These are phyloP conservation scores for Ricordea florida DNA, from an alignment of 92 coral and sea anemone species.

Conservation along the genomic window DNA sequence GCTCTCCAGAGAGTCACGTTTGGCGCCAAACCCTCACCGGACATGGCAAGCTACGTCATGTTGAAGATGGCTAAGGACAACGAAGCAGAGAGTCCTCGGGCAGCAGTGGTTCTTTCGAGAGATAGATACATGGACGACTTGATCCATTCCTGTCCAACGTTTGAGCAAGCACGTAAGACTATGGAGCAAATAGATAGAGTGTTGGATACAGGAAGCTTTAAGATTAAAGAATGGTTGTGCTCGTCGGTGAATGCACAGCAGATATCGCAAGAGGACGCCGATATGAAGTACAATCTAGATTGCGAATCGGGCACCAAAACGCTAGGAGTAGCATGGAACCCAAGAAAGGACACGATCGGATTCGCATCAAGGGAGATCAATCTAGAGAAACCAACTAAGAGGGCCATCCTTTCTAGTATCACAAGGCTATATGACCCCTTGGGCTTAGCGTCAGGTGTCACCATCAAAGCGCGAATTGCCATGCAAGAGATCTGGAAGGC, in stretches of 20 bases:
- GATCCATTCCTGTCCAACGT: no score
- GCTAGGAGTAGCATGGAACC: constrained; percentile 39
- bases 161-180: no score
- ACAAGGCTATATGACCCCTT: constrained; percentile 54
- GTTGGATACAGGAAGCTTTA: no score
- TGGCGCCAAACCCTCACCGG: constrained; percentile 52
- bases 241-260: no score
- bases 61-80: constrained; percentile 33
- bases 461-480: constrained; percentile 54
- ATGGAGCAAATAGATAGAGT: no score
- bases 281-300: constrained; percentile 5
- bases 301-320: constrained; percentile 6
- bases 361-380: constrained; percentile 33
- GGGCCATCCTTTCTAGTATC: constrained; percentile 44
- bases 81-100: constrained; percentile 23
- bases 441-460: constrained; percentile 52
- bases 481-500: constrained; percentile 47
- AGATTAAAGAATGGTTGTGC: no score
- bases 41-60: constrained; percentile 47
- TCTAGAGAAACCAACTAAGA: constrained; percentile 29
- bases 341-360: constrained; percentile 6
- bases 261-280: background rate
- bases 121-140: no score
- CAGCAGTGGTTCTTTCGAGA: no score
- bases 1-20: constrained; percentile 28